Base-by-base conservation (phyloP, 2,113 vertebrate genomes). In the Myxocyprinus asiaticus region DNA sequence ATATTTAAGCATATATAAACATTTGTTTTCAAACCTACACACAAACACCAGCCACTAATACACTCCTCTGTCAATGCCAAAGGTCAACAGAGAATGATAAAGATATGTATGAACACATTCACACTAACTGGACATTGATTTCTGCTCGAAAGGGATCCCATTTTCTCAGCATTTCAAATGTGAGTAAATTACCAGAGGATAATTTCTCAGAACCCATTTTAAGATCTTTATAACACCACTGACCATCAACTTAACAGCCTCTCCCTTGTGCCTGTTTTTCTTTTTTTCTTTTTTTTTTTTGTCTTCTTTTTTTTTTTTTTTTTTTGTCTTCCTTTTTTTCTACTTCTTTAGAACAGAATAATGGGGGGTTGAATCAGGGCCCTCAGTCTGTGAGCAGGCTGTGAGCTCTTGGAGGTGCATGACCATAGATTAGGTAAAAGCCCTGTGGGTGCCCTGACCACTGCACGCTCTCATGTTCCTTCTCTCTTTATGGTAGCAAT, bases 351-450 rank as follows among this genome's bases (percentile, higher is more conserved):
- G 45, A 53, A 51, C 55, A 75, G 6, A n/a, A 70, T 64, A 9
- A 47, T 61, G 63, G 11, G 67, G 45, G 47, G 67, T 67, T 78
- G 53, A 78, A 73, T 74, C 4, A 48, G 47, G 10, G 5, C 48
- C 50, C 59, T 15, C 12, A 3, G 55, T 47, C 33, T 14, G 33
- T 12, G 17, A 33, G 75, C 14, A 42, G 50, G 73, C 6, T 44
- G 48, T 45, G 56, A 68, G 22, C 7, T 44, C n/a, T 44, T 43
- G 45, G 55, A 69, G 62, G 8, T 56, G 50, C 15, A 3, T 33
- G 22, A 33, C 22, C 7, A 43, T 47, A 80, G 67, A 74, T 81
- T 81, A 77, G 75, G 69, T 81, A 78, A 68, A n/a, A 71, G 65
- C 33, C 45, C 59, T 33, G 76, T 58, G 45, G 76, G 58, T 47